These are phyloP conservation scores for Sipha flava DNA, from an alignment of 1,140 invertebrate genomes.

Conservation along the genomic window DNA sequence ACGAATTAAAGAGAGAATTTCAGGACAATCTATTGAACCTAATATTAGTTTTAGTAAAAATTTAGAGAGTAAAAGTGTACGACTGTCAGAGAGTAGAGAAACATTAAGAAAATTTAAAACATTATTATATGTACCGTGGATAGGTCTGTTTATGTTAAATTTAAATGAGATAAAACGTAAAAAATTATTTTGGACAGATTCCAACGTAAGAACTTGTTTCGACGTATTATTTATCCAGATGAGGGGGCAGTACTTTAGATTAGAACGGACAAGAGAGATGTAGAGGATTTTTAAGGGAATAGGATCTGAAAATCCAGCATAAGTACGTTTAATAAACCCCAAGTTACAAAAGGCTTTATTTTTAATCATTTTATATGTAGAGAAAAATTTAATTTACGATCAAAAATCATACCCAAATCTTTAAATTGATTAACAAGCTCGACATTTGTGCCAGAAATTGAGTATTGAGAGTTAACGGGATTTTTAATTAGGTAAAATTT, in stretches of 20 bases:
- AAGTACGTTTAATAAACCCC: neutral
- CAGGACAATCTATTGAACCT: neutral
- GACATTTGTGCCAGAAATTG: neutral
- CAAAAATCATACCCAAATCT: too few relatives aligned
- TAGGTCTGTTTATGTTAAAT: too few relatives aligned
- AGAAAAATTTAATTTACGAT: neutral
- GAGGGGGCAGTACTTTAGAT: too few relatives aligned
- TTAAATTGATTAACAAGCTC: neutral
- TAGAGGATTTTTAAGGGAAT: too few relatives aligned
- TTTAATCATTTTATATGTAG: neutral
- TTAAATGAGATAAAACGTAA: neutral
- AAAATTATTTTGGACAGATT: neutral
- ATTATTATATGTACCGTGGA: too few relatives aligned
- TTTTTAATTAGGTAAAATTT: neutral
- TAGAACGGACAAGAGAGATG: too few relatives aligned
- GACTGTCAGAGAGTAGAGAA: too few relatives aligned
- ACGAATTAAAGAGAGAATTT: neutral
- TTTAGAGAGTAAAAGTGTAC: neutral
- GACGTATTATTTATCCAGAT: too few relatives aligned
- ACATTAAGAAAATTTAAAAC: neutral
- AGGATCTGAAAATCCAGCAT: neutral
- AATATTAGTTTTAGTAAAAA: neutral
- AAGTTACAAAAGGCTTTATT: neutral
- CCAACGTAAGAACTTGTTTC: neutral
- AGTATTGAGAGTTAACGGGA: neutral